Evolutionary conservation across 2,113 vertebrate genomes (phyloP).

Genomic region (Osmerus mordax): DNA sequence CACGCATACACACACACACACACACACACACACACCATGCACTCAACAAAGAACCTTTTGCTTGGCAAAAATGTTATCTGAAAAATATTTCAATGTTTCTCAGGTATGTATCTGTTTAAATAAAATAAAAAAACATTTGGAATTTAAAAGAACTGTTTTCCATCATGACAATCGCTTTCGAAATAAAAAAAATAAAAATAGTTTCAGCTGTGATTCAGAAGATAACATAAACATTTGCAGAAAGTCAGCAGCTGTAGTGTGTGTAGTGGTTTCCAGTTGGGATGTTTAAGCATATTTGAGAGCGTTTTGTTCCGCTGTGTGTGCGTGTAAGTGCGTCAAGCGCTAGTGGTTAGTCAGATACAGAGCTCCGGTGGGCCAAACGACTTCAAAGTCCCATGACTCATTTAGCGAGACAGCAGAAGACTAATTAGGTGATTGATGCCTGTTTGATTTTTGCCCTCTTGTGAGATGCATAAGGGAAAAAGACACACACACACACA

Average conservation of each 20-base stretch:
- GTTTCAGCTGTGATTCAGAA: too few relatives aligned
- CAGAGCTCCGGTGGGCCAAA: constrained; percentile 24
- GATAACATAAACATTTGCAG: too few relatives aligned
- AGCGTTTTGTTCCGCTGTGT: background rate
- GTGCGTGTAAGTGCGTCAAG: background rate
- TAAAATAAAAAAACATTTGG: too few relatives aligned
- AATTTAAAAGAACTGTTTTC: too few relatives aligned
- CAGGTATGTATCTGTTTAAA: too few relatives aligned
- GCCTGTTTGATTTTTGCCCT: constrained; percentile 35
- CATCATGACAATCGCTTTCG: too few relatives aligned
- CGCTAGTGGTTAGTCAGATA: background rate
- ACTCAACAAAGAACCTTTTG: too few relatives aligned
- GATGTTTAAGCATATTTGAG: background rate
- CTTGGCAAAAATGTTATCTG: too few relatives aligned
- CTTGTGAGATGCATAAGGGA: constrained; percentile 7
- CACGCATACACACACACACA: background rate
- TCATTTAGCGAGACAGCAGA: constrained; percentile 52
- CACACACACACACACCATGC: constrained; percentile 4
- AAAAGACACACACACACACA: constrained; percentile 4
- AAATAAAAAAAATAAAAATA: too few relatives aligned
- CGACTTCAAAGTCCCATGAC: constrained; percentile 43
- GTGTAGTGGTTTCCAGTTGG: background rate
- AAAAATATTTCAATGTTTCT: too few relatives aligned
- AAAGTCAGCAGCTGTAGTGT: background rate
- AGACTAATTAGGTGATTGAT: constrained; percentile 51